Base-by-base conservation (phyloP, 1,140 invertebrate species). In the Schlechtendalia chinensis region DNA sequence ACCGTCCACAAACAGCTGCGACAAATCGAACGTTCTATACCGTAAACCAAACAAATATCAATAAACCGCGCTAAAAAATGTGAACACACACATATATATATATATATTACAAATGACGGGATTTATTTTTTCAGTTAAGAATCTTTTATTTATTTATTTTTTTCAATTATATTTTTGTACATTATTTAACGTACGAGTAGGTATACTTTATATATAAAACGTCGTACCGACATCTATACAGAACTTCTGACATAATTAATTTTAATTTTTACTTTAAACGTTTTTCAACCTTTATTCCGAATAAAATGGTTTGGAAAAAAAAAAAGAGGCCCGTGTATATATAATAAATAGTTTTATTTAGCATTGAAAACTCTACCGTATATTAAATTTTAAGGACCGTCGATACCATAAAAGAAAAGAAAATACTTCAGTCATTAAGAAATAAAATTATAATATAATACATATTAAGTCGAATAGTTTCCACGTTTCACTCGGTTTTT, bases 391-490 rank as follows among this genome's bases (percentile, higher is more conserved):
- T 69, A 69, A 69, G 45, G 29, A 69, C 45, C 45, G 45, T 69
- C 45, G 39, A 11, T 69, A 39, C 8, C 24, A 24, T 69, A 0
- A 69, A 50, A 69, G 22, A 67, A 67, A 67, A 59, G 16, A 65
- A 39, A 63, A 8, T 67, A 67, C 63, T 32, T 67, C 19, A 67
- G 32, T 67, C 63, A 29, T 67, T 67, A 67, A 39, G 32, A 67
- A 67, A 32, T 65, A 12, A 61, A 39, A 63, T 63, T 67, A n/a
- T 67, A 65, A 65, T 50, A 50, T 50, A 50, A 50, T 50, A 50
- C 47, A 12, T 65, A 65, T 65, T 65, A 67, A 67, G 63, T 67
- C 63, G 63, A 67, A n/a, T n/a, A 39, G 32, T 67, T 67, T n/a
- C 17, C 63, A 67, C n/a, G n/a, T 67, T 67, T 39, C 39, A 67